Evolutionary conservation across 2,888 invertebrate species (phyloP), one percentile per base, ranked within the genome.

Genomic region (Pyrrhosoma nymphula): DNA sequence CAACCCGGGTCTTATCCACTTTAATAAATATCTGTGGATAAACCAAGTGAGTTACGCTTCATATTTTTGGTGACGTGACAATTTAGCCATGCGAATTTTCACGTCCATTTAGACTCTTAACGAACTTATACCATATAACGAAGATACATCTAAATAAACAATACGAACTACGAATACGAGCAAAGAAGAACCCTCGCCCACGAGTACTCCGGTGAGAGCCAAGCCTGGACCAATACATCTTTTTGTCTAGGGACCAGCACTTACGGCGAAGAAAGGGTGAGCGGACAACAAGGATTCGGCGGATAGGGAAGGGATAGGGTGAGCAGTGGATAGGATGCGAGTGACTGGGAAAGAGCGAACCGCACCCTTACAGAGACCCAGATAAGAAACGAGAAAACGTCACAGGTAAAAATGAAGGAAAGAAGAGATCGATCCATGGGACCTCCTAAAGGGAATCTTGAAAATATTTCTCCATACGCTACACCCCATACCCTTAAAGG

Each of bases 331-430:
- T 12, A n/a, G 47, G 47, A 47, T 47, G 8, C 8, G 47, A 47
- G 2, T n/a, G 55, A 20, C n/a, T 14, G 55, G 55, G 90, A 56
- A 56, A 16, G 90, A n/a, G 30, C 26, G 56, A 12, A 30, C 90
- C 26, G 16, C 60, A 20, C 60, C 69, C 35, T n/a, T 16, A 56
- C 90, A 23, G 56, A 56, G 56, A 90, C 90, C 60, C 16, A 60
- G 60, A 56, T 60, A 90, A 60, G 60, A 90, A 56, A 90, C 47
- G 88, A 60, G 20, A 60, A 60, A 90, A 90, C 60, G 56, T 56
- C 18, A 69, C 26, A 4, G n/a, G 47, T 56, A 90, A 90, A 35
- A 30, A 30, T 35, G 6, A n/a, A n/a, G 30, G 60, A 35, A 90
- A 35, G 47, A 90, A 90, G 26, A 30, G 39, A 88, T 88, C 47